Evolutionary conservation across 2,113 vertebrate species (phyloP).

Genomic region (Lates calcarifer): DNA sequence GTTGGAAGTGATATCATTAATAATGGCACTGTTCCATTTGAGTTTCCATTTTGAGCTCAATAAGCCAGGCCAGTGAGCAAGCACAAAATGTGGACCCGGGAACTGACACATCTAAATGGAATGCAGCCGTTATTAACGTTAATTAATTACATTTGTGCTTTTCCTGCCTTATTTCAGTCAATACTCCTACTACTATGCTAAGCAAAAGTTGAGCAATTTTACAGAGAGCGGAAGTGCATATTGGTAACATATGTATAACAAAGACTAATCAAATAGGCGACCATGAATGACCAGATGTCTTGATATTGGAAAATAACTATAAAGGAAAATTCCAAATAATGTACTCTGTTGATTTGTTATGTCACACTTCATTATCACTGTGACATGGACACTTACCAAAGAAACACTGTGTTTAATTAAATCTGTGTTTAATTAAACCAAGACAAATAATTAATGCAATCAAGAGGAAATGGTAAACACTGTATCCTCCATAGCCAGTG

Average conservation of each 20-base stretch:
- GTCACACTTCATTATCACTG: not conserved
- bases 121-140: conserved; percentile 6
- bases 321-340: too few relatives aligned
- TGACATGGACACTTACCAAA: not conserved
- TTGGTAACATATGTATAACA: not conserved
- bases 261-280: not conserved
- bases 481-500: too few relatives aligned
- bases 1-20: not conserved
- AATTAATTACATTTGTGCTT: not conserved
- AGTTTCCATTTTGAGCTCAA: not conserved
- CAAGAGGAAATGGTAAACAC: not conserved
- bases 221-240: not conserved
- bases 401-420: too few relatives aligned
- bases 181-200: not conserved
- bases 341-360: not conserved
- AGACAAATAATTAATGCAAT: not conserved
- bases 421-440: not conserved
- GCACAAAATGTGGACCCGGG: not conserved
- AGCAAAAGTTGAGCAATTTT: too few relatives aligned
- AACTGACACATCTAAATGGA: not conserved
- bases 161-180: conserved; percentile 2
- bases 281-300: not conserved
- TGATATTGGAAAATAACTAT: not conserved
- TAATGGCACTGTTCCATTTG: not conserved
- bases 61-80: not conserved